Conservation (phyloP, 2,888 invertebrate genomes). For the Ectemnius lituratus region DNA sequence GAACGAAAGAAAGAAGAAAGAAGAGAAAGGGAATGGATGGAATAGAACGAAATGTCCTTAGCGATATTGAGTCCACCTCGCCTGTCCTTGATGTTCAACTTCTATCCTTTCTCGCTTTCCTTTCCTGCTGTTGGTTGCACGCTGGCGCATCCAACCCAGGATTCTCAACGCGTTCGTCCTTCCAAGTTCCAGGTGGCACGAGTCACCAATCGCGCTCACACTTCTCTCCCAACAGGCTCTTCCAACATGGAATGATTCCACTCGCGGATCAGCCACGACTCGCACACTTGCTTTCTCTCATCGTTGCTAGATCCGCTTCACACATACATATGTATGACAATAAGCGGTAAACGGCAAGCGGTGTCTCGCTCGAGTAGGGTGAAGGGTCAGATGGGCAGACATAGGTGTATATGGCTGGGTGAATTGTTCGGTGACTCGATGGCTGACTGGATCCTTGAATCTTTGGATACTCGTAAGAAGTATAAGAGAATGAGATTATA, state of each 20-base stretch:
- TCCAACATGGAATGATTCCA: conserved; percentile 3
- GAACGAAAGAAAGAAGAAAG: conserved; percentile 56
- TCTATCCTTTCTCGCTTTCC: conserved; percentile 35
- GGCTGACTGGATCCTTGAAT: too few species aligned
- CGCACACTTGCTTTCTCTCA: too few species aligned
- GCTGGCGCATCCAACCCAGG: conserved; percentile 34
- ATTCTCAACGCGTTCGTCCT: conserved; percentile 52
- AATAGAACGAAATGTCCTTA: conserved; percentile 3
- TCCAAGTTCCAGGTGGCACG: conserved; percentile 64
- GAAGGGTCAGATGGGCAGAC: conserved; percentile 7
- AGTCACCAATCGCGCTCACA: conserved; percentile 35
- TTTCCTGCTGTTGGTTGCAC: conserved; percentile 6
- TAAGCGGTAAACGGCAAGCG: conserved; percentile 8
- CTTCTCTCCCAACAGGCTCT: background rate
- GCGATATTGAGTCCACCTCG: conserved; percentile 66
- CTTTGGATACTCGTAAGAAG: conserved; percentile 41
- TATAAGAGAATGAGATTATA: conserved; percentile 54
- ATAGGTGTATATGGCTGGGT: background rate
- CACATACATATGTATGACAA: conserved; percentile 23
- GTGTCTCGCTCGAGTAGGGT: conserved; percentile 8
- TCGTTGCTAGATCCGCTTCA: too few species aligned
- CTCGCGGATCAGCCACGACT: conserved; percentile 13
- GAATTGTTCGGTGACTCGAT: too few species aligned
- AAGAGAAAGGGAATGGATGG: background rate
- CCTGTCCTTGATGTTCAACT: conserved; percentile 22